A percentile compares a stretch with the other conserved stretches of the same genome.
These are phyloP conservation scores for Drosophila persimilis DNA, from an alignment of 1,140 invertebrate genomes.

Conservation along the genomic window DNA sequence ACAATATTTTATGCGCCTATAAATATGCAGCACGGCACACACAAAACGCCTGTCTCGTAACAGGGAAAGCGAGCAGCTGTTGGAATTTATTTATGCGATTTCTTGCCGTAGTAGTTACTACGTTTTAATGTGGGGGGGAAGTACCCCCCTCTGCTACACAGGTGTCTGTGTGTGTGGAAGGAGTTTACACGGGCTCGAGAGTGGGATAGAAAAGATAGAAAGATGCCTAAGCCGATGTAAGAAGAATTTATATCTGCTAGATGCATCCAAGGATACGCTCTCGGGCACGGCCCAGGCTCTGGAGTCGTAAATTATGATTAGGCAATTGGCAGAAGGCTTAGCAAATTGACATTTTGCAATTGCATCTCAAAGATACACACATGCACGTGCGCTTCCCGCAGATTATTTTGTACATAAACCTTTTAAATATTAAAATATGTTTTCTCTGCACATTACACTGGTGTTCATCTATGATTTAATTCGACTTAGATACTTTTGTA, in stretches of 20 bases:
- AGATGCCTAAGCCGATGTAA: conserved; percentile 3
- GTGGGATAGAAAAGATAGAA: neutral
- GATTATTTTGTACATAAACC: no score
- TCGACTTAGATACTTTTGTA: no score
- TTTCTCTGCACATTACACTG: no score
- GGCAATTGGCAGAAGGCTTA: conserved; percentile 9
- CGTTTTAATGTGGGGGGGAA: conserved; percentile 37
- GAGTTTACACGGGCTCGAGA: neutral
- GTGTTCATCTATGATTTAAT: no score
- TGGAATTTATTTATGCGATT: conserved; percentile 72
- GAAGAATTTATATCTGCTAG: conserved; percentile 22
- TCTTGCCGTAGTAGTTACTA: conserved; percentile 45
- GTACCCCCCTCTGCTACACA: no score
- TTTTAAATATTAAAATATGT: no score
- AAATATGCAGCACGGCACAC: conserved; percentile 65
- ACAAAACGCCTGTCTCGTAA: conserved; percentile 34
- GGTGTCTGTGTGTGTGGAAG: no score
- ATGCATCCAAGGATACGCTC: neutral
- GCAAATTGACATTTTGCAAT: conserved; percentile 32
- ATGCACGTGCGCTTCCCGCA: neutral
- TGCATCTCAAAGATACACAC: conserved; percentile 12
- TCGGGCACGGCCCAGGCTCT: no score
- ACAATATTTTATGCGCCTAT: conserved; percentile 81
- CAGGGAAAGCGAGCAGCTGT: conserved; percentile 69
- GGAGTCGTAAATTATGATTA: conserved; percentile 14